Conservation (phyloP, 2,888 invertebrate species). For the Homarus gammarus region DNA sequence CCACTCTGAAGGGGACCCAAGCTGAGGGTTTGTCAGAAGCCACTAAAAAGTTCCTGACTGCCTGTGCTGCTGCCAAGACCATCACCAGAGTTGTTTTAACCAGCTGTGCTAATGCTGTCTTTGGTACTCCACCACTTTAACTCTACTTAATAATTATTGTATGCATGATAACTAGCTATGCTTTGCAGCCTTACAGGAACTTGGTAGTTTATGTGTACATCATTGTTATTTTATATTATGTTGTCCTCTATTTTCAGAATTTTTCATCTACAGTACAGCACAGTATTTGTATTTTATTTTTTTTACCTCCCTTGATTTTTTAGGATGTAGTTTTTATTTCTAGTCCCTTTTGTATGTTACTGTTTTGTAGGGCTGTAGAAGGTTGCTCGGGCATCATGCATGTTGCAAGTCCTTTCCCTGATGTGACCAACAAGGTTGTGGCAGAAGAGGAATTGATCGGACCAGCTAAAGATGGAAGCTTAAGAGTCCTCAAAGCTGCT, state of each 20-base stretch:
- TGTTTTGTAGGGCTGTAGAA: conserved; percentile 79
- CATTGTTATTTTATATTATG: background rate
- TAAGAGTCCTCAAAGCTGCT: conserved; percentile 80
- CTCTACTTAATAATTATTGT: background rate
- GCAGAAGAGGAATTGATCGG: conserved; percentile 80
- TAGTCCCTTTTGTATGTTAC: background rate
- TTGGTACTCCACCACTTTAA: conserved; percentile 35
- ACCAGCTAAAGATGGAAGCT: conserved; percentile 80
- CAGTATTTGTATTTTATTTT: background rate
- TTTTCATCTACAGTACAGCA: background rate
- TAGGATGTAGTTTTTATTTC: background rate
- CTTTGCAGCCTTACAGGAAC: background rate
- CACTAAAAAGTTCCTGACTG: conserved; percentile 78
- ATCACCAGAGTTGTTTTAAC: conserved; percentile 81
- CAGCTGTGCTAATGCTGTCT: conserved; percentile 80
- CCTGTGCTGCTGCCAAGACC: conserved; percentile 79
- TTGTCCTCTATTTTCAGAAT: background rate
- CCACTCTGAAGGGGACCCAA: conserved; percentile 42
- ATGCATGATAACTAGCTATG: background rate
- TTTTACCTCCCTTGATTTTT: background rate
- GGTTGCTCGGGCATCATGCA: conserved; percentile 79
- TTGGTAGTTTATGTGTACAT: background rate
- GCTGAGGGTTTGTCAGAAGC: conserved; percentile 33
- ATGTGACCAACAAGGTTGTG: conserved; percentile 72
- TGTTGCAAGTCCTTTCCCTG: conserved; percentile 80